These are phyloP conservation scores for Myrmecophaga tridactyla DNA, from an alignment of 2,113 vertebrate species.

Conservation along the genomic window DNA sequence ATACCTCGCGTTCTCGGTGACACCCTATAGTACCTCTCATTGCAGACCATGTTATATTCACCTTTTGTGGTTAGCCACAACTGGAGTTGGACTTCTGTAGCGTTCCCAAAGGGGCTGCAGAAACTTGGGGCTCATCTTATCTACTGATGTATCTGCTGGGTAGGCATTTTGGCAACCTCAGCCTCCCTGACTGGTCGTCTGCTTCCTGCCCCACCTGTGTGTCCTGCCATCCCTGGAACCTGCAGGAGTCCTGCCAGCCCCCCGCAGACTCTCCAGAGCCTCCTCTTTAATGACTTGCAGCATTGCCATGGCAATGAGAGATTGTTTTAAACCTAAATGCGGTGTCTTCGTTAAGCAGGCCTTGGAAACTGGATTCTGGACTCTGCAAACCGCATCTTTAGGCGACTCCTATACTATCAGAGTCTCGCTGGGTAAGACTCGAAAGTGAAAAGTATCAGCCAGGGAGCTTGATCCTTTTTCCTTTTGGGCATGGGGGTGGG, in stretches of 20 bases:
- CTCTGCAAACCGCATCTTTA: not conserved
- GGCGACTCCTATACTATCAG: not conserved
- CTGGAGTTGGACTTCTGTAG: not conserved
- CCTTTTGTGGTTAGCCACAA: not conserved
- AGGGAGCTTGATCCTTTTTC: not conserved
- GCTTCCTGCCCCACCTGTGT: not conserved
- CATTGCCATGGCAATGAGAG: slow-evolving; percentile 4
- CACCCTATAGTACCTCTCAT: not conserved
- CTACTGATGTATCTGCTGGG: not conserved
- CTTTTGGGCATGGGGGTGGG: not conserved
- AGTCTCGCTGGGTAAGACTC: not conserved
- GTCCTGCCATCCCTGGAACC: not conserved
- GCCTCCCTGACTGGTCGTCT: not conserved
- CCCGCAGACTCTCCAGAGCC: not conserved
- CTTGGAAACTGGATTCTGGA: not conserved
- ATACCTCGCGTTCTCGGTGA: not conserved
- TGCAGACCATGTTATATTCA: not conserved
- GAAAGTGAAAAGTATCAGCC: not conserved
- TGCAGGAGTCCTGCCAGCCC: too few relatives aligned
- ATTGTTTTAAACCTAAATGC: not conserved
- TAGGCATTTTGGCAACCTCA: not conserved
- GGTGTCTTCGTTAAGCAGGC: not conserved
- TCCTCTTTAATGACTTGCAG: not conserved
- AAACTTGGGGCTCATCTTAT: not conserved
- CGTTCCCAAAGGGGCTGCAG: not conserved